Percentiles rank a stretch among this genome's conserved stretches.
phyloP scores from a whole-genome alignment of 2,888 invertebrate genomes.

The Clunio marinus region DNA sequence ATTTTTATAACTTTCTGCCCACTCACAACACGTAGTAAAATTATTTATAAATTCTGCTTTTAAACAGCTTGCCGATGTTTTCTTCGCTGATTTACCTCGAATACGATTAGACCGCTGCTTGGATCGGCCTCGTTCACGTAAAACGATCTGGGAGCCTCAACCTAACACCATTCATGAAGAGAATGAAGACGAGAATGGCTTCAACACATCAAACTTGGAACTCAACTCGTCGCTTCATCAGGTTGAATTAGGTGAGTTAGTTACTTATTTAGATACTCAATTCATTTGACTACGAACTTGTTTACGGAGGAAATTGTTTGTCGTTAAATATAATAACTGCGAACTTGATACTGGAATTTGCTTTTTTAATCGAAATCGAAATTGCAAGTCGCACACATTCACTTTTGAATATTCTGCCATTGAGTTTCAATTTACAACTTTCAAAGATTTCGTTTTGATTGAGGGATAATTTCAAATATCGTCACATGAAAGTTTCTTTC shows the following conservation, averaged over 20 bases:
- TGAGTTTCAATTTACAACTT: no score
- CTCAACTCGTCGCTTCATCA: conserved; percentile 50
- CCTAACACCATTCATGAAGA: conserved; percentile 59
- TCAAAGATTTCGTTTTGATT: no score
- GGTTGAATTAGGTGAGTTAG: conserved; percentile 51
- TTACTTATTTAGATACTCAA: no score
- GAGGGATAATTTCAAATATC: no score
- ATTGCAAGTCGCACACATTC: no score
- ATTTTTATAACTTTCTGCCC: no score
- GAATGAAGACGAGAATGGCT: conserved; percentile 52
- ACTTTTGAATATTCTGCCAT: no score
- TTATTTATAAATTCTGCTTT: neutral
- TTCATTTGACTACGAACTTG: no score
- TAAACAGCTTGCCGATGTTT: conserved; percentile 49
- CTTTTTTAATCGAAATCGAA: no score
- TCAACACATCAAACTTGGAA: conserved; percentile 45
- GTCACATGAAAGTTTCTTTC: no score
- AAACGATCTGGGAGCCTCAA: conserved; percentile 56
- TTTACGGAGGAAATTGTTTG: conserved; percentile 6
- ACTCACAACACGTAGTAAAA: no score
- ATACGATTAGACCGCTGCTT: conserved; percentile 62
- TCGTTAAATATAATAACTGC: neutral
- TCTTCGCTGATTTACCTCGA: conserved; percentile 55
- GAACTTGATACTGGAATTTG: no score
- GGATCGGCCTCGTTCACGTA: conserved; percentile 51